Evolutionary conservation across 2,888 invertebrate species (phyloP).

Genomic region (Aricia artaxerxes): DNA sequence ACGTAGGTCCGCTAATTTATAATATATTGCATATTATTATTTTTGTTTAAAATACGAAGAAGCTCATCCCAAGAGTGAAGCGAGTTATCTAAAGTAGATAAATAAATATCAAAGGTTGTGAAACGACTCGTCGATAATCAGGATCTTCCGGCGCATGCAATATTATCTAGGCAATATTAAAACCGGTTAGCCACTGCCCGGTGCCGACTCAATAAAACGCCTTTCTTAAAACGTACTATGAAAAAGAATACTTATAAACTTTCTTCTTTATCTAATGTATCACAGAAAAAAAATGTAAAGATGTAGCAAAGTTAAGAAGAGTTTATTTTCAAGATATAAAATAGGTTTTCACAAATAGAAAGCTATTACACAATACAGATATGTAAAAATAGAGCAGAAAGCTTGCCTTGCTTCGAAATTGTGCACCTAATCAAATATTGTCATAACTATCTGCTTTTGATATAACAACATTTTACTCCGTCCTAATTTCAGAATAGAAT

Average conservation of each 20-base stretch:
- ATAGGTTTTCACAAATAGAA: too few relatives aligned
- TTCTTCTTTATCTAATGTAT: not conserved
- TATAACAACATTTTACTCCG: too few relatives aligned
- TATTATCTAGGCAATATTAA: slow-evolving; percentile 40
- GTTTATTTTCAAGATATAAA: too few relatives aligned
- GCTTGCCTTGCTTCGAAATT: too few relatives aligned
- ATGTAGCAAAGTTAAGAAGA: too few relatives aligned
- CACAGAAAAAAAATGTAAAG: too few relatives aligned
- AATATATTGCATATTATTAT: not conserved
- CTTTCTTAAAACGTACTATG: not conserved
- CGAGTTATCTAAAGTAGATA: slow-evolving; percentile 1
- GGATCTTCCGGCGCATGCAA: slow-evolving; percentile 52
- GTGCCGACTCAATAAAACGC: slow-evolving; percentile 10
- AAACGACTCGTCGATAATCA: slow-evolving; percentile 57
- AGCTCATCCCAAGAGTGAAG: not conserved
- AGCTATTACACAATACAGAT: too few relatives aligned
- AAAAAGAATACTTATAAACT: not conserved
- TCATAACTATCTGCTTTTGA: too few relatives aligned
- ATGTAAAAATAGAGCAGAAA: too few relatives aligned
- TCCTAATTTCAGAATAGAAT: too few relatives aligned
- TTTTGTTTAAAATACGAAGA: not conserved
- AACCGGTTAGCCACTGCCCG: slow-evolving; percentile 48
- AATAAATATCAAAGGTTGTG: slow-evolving; percentile 46
- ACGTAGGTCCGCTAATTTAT: too few relatives aligned
- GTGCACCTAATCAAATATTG: too few relatives aligned